A percentile compares a stretch with the other conserved stretches of the same genome.
Evolutionary conservation across 2,113 vertebrate genomes (phyloP).

Genomic region (Hoplias malabaricus): DNA sequence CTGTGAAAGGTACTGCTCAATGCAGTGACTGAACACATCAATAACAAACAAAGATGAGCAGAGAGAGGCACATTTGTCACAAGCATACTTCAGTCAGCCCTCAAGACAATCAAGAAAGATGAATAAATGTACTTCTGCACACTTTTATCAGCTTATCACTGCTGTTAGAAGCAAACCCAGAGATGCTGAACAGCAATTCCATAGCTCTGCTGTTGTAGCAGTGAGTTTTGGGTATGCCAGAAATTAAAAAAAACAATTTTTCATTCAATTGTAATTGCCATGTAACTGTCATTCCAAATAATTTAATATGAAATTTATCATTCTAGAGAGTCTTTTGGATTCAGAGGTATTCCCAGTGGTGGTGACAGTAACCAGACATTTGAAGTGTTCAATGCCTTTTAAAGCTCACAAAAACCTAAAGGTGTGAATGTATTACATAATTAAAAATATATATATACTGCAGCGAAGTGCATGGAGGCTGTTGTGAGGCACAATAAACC

Average conservation of each 20-base stretch:
- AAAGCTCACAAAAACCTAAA: too few species aligned
- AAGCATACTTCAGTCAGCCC: neutral
- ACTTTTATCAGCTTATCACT: neutral
- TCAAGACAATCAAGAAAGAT: neutral
- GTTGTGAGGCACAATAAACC: too few species aligned
- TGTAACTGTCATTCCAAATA: too few species aligned
- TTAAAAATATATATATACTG: too few species aligned
- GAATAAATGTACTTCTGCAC: neutral
- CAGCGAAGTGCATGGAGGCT: too few species aligned
- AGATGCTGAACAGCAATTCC: neutral
- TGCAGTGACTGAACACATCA: neutral
- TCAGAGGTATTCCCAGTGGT: neutral
- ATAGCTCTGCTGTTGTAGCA: neutral
- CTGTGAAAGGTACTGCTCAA: slow-evolving; percentile 35
- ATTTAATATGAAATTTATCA: neutral
- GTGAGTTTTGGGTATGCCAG: too few species aligned
- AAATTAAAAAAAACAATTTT: neutral
- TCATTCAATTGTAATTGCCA: too few species aligned
- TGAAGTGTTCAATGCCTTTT: too few species aligned
- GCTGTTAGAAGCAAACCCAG: neutral
- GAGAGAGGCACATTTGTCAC: neutral
- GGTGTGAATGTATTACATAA: too few species aligned
- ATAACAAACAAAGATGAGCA: neutral
- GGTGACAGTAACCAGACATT: neutral
- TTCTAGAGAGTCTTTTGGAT: too few species aligned